phyloP scores from a whole-genome alignment of 2,797 vertebrate genomes.

The Arrhamphus sclerolepis region DNA sequence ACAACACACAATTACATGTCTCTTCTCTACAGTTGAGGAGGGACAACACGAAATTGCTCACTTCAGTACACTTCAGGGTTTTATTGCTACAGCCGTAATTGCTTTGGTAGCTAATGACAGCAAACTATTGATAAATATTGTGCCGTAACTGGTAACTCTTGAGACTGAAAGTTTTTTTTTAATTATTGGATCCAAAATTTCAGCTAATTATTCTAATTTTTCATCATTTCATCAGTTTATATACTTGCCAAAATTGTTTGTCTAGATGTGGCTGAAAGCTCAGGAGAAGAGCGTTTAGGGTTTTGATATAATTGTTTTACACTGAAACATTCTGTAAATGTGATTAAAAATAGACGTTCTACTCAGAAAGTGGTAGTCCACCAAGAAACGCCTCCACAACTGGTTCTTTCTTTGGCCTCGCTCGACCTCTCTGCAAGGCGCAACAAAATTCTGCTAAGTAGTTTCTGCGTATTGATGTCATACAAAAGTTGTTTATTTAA shows the following conservation, averaged over 20 bases:
- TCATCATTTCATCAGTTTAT: background rate
- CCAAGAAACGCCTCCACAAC: background rate
- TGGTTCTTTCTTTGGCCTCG: background rate
- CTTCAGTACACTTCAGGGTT: slow-evolving; percentile 8
- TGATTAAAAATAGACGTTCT: no score
- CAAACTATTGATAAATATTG: slow-evolving; percentile 4
- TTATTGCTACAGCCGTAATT: slow-evolving; percentile 16
- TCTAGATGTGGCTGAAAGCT: background rate
- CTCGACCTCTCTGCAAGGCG: background rate
- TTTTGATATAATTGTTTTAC: no score
- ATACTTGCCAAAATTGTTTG: background rate
- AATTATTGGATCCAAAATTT: background rate
- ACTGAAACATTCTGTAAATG: no score
- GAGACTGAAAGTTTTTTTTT: slow-evolving; percentile 1
- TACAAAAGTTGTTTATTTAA: no score
- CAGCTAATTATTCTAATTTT: background rate
- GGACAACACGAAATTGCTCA: no score
- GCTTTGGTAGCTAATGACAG: slow-evolving; percentile 10
- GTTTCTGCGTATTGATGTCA: no score
- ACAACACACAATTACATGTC: slow-evolving; percentile 17
- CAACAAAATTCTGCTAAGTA: no score
- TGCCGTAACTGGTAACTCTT: background rate
- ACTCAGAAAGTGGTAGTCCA: no score
- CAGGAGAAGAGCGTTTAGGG: background rate
- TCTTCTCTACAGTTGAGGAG: no score